Evolutionary conservation across 2,888 invertebrate genomes (phyloP), one percentile per base, ranked within the genome.

Genomic region (Drosophila borborema): DNA sequence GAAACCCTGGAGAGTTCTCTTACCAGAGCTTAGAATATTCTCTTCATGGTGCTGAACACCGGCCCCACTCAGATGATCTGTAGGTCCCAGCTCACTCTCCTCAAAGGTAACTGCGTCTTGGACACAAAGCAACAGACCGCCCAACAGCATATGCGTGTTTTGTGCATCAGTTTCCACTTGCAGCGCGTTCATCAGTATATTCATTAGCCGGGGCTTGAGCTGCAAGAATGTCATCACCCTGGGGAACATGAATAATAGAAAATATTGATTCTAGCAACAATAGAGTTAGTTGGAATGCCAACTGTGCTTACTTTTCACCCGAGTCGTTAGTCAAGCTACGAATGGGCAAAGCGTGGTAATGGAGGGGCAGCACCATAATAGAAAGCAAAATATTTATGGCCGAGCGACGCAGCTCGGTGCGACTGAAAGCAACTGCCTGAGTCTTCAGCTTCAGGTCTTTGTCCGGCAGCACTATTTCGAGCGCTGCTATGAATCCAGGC

Each of bases 321-420:
- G 95, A 94, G 28, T 95, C 95, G 8, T 90, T 89, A 40, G 94
- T 95, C 64, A 97, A 94, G 92, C 96, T 96, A 2, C 96, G 95
- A 46, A 97, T 96, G 6, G 95, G 94, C 71, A 96, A 93, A 73
- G 95, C 95, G 92, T 95, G 97, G 92, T 98, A 99, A 94, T 99
- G 99, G 67, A 99, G 95, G 0, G 99, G 99, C 89, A 99, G 95
- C 20, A 97, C 96, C 73, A 99, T 94, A 93, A 99, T 95, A 2
- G 99, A 99, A 79, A 99, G 93, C 28, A 99, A 94, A 61, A 99
- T 94, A 90, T 98, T 97, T 73, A 99, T 98, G 38, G 98, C 98
- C 2, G 99, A 97, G 84, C 97, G 96, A 73, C 99, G 95, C 69
- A 99, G 93, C 90, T 97, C 97, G 2, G 95, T 95, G 92, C 96